Conservation (phyloP, 2,888 invertebrate species). For the Tipula vernalis region DNA sequence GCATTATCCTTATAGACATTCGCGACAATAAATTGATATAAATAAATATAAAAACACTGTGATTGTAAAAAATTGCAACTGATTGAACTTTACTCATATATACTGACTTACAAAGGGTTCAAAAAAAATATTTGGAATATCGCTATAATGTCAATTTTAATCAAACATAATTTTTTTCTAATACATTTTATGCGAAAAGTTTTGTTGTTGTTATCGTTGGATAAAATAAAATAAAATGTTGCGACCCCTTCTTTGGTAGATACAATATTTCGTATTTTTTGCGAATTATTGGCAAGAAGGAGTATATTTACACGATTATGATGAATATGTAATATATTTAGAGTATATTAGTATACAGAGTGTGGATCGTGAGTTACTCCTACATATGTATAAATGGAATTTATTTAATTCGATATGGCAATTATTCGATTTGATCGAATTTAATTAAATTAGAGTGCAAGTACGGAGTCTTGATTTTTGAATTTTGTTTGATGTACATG, state of each 20-base stretch:
- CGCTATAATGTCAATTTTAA: background rate
- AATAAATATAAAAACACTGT: too few species aligned
- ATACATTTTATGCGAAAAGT: background rate
- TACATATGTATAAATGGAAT: background rate
- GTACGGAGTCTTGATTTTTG: background rate
- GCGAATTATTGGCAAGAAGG: background rate
- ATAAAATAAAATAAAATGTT: background rate
- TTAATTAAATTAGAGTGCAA: background rate
- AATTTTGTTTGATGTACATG: too few species aligned
- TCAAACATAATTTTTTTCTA: background rate
- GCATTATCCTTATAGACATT: background rate
- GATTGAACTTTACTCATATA: too few species aligned
- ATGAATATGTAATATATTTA: background rate
- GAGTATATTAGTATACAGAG: too few species aligned
- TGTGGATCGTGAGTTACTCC: background rate
- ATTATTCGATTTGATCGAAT: background rate
- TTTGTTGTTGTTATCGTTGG: background rate
- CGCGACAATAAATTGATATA: background rate
- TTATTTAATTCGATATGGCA: background rate
- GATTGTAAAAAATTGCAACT: background rate
- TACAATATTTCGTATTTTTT: background rate
- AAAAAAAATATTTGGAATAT: background rate
- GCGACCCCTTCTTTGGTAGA: background rate
- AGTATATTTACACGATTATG: background rate
- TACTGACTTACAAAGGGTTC: background rate